Evolutionary conservation across 2,888 invertebrate species (phyloP), one percentile per base, ranked within the genome.

Genomic region (Phyllotreta cruciferae): DNA sequence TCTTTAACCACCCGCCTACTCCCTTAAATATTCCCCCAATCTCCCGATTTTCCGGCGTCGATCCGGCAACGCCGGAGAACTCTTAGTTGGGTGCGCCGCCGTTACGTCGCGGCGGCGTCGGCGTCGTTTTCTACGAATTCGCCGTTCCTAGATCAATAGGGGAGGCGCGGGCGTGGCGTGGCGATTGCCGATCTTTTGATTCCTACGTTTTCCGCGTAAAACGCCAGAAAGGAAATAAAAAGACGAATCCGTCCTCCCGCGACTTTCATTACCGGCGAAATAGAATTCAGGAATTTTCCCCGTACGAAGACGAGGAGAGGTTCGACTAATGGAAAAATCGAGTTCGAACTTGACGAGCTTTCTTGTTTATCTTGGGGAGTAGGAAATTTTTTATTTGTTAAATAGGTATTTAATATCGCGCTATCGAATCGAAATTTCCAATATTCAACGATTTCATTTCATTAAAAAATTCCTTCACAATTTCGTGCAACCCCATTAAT

Each of bases 61-160:
- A 64, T 11, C 34, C 50, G 64, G 57, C 67, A 71, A 70, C 69
- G 60, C 57, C 61, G 70, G 52, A 54, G 36, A 42, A 54, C 61
- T 67, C 67, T 44, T 73, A 70, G 69, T 77, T 76, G 66, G 82
- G 76, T 70, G 81, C 81, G 77, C 82, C 76, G 79, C 80, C 81
- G 76, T 79, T 77, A 75, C 81, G 79, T 78, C 79, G 77, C 79
- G 82, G 73, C 78, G 78, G 78, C 83, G 82, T 77, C 77, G 78
- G 49, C 56, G 60, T 42, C 77, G 66, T 64, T 75, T 74, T 80
- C 75, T 74, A 56, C 50, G 50, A 50, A 35, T 58, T 77, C 52
- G 41, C 38, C 45, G 81, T 82, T 79, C 76, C 60, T 60, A 66
- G 72, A 75, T 75, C 76, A 73, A 76, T 77, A 75, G 67, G 74